These are phyloP conservation scores for Calycopis cecrops DNA, from an alignment of 1,140 invertebrate genomes.

Conservation along the genomic window DNA sequence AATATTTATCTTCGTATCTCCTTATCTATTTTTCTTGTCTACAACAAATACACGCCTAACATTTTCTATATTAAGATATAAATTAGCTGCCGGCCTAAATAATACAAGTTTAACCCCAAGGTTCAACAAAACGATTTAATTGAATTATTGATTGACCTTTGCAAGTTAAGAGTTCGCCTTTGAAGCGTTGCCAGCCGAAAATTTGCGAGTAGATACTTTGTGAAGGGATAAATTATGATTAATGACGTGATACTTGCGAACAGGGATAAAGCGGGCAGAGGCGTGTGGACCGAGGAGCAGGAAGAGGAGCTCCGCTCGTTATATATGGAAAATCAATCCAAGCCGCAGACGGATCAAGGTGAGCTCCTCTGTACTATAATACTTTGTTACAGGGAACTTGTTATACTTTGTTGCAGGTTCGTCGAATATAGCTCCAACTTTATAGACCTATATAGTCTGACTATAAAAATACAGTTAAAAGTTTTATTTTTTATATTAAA, in stretches of 20 bases:
- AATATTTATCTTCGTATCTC: too few relatives aligned
- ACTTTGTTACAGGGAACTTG: too few relatives aligned
- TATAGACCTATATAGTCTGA: too few relatives aligned
- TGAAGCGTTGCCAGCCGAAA: conserved; percentile 1
- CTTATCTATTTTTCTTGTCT: too few relatives aligned
- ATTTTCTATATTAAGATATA: too few relatives aligned
- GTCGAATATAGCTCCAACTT: too few relatives aligned
- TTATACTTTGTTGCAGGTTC: too few relatives aligned
- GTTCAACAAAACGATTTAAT: conserved; percentile 7
- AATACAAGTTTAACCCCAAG: too few relatives aligned
- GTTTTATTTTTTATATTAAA: too few relatives aligned
- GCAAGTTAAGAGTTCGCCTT: background rate
- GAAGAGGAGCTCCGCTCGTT: conserved; percentile 88
- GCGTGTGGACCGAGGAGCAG: conserved; percentile 88
- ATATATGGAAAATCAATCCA: conserved; percentile 88
- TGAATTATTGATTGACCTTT: conserved; percentile 3
- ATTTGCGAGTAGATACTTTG: conserved; percentile 13
- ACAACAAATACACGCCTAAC: too few relatives aligned
- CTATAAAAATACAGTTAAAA: too few relatives aligned
- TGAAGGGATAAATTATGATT: conserved; percentile 29
- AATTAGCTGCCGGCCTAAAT: too few relatives aligned
- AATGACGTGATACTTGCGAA: conserved; percentile 19
- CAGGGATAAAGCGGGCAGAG: conserved; percentile 58
- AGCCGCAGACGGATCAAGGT: conserved; percentile 79
- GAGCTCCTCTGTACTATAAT: conserved; percentile 16